A percentile compares a stretch with the other conserved stretches of the same genome.
Evolutionary conservation across 2,797 vertebrate species (phyloP).

Genomic region (Allobates femoralis): DNA sequence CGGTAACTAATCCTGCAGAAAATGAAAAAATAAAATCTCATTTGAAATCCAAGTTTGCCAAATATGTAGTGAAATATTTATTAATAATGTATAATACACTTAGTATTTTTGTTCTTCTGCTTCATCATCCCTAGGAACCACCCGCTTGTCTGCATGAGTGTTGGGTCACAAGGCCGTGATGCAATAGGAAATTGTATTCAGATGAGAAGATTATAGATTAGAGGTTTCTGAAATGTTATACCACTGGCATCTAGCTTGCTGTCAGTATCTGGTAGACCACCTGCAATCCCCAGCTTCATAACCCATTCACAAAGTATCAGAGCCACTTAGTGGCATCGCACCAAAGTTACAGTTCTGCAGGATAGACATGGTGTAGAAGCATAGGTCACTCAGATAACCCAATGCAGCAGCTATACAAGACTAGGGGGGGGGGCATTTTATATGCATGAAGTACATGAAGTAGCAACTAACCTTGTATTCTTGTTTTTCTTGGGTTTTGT

Average conservation of each 20-base stretch:
- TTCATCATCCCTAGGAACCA: too few relatives aligned
- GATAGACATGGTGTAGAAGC: not conserved
- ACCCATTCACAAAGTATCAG: not conserved
- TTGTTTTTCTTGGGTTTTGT: too few relatives aligned
- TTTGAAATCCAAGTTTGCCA: too few relatives aligned
- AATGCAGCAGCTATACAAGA: not conserved
- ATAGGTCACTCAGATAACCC: not conserved
- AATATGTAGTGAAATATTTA: too few relatives aligned
- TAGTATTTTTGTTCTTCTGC: too few relatives aligned
- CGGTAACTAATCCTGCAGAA: constrained; percentile 88
- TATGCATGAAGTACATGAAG: not conserved
- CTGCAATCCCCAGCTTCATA: not conserved
- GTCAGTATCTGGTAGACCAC: not conserved
- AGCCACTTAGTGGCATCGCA: not conserved
- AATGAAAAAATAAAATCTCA: not conserved
- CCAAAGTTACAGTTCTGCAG: not conserved
- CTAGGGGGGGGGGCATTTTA: not conserved
- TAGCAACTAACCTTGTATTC: too few relatives aligned
- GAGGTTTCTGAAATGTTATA: not conserved
- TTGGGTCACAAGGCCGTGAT: not conserved
- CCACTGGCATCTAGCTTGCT: not conserved
- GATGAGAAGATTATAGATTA: not conserved
- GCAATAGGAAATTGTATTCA: not conserved
- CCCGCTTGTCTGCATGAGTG: not conserved
- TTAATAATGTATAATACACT: too few relatives aligned